Base-by-base conservation (phyloP, 2,888 invertebrate genomes). In the Encarsia formosa region DNA sequence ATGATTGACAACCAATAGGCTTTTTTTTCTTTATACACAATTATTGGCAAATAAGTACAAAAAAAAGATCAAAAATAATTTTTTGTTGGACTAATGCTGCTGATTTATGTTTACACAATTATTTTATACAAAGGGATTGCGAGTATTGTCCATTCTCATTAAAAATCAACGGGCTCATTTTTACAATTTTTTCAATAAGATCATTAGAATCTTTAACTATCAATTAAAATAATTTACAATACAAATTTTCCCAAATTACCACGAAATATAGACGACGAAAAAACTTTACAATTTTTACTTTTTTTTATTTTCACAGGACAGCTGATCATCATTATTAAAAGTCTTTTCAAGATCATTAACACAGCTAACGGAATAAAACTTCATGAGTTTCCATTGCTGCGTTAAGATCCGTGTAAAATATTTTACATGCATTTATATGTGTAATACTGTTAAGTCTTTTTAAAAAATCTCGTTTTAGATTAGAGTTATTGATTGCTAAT, bases 101-200 rank as follows among this genome's bases (percentile, higher is more conserved):
- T 58, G 41, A 42, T 51, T 49, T 58, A 49, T 56, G 61, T 49
- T 37, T 48, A 38, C 59, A 60, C 52, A 56, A 59, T 51, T 61
- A 61, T 60, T 5, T 37, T 66, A 59, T 66, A 64, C 63, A 65
- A 63, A 61, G 49, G 44, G 59, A 59, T 61, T 61, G 53, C 60
- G 70, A 69, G 69, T 69, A 69, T 70, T 70, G 67, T 68, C 67
- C 59, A 61, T 64, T 64, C 59, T 59, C 55, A 51, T 62, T 61
- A 63, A 63, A 61, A 65, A 58, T 42, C 57, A 60, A 54, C 43
- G 52, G 52, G 49, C 47, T 54, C 52, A 22, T 53, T 49, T 55
- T 51, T 50, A 49, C 49, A 49, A 38, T 23, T 24, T 40, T 52
- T 55, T 50, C 31, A 50, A 52, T 22, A 38, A 47, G 43, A 41